These are phyloP conservation scores for Fragum fragum DNA, from an alignment of 2,888 invertebrate species.

Conservation along the genomic window DNA sequence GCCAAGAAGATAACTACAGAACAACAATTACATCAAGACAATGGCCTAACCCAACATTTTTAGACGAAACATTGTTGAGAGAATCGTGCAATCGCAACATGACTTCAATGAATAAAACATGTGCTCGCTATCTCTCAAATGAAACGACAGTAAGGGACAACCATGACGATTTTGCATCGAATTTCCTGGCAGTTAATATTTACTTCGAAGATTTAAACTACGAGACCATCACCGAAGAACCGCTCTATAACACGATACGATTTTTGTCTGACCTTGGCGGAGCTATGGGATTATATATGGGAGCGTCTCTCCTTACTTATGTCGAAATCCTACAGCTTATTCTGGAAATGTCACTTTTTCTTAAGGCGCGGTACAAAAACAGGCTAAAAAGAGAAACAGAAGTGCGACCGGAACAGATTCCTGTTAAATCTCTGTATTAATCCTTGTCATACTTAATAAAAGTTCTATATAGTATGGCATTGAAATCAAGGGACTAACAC, in stretches of 20 bases:
- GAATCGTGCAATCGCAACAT: conserved; percentile 23
- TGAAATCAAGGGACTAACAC: no score
- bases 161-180: neutral
- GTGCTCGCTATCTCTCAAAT: neutral
- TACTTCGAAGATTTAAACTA: conserved; percentile 38
- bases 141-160: neutral
- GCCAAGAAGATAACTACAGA: conserved; percentile 1
- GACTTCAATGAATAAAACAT: neutral
- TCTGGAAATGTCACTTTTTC: conserved; percentile 55
- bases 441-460: neutral
- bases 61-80: conserved; percentile 14
- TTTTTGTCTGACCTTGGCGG: conserved; percentile 71
- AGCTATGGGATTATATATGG: conserved; percentile 65
- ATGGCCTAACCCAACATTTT: conserved; percentile 21
- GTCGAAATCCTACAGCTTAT: conserved; percentile 65
- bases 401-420: neutral
- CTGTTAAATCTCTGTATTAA: neutral
- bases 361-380: neutral
- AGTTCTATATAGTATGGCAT: no score
- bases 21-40: neutral
- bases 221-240: conserved; percentile 28
- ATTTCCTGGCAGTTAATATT: conserved; percentile 35
- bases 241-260: conserved; percentile 36
- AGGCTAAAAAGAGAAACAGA: neutral
- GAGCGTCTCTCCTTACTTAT: conserved; percentile 64